Conservation (phyloP, 2,888 invertebrate species). For the Ganaspis brasiliensis region DNA sequence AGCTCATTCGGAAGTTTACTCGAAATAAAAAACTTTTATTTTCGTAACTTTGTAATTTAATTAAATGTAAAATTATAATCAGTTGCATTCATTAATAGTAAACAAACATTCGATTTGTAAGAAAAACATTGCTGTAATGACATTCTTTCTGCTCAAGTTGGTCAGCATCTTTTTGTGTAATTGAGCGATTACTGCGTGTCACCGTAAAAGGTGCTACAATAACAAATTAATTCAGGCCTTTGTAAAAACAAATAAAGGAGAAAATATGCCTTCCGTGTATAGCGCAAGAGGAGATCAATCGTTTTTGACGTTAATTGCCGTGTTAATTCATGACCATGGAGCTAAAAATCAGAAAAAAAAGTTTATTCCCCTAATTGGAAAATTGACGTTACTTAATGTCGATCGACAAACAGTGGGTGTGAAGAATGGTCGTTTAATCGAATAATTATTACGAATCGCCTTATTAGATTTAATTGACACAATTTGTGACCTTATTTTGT, state of each 20-base stretch:
- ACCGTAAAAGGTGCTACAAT: neutral
- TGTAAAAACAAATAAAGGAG: neutral
- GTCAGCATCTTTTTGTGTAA: neutral
- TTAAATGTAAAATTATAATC: too few species aligned
- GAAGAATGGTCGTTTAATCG: constrained; percentile 63
- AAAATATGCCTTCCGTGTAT: neutral
- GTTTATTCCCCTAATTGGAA: constrained; percentile 54
- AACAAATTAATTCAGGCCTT: constrained; percentile 15
- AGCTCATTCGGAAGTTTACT: too few species aligned
- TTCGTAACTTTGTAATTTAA: too few species aligned
- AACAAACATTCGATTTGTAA: too few species aligned
- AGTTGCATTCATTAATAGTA: too few species aligned
- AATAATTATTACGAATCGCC: constrained; percentile 58
- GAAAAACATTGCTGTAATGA: too few species aligned
- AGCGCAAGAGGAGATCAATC: constrained; percentile 1
- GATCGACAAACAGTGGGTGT: constrained; percentile 58
- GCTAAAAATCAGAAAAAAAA: constrained; percentile 5
- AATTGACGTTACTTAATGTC: constrained; percentile 53
- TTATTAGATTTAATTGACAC: constrained; percentile 53
- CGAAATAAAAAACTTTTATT: too few species aligned
- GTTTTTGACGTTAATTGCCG: constrained; percentile 1
- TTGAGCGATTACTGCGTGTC: neutral
- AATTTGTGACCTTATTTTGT: constrained; percentile 57
- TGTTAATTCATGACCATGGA: neutral
- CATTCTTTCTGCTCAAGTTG: neutral